Evolutionary conservation across 2,888 invertebrate species (phyloP), one percentile per base, ranked within the genome.

Genomic region (Habrosyne pyritoides): DNA sequence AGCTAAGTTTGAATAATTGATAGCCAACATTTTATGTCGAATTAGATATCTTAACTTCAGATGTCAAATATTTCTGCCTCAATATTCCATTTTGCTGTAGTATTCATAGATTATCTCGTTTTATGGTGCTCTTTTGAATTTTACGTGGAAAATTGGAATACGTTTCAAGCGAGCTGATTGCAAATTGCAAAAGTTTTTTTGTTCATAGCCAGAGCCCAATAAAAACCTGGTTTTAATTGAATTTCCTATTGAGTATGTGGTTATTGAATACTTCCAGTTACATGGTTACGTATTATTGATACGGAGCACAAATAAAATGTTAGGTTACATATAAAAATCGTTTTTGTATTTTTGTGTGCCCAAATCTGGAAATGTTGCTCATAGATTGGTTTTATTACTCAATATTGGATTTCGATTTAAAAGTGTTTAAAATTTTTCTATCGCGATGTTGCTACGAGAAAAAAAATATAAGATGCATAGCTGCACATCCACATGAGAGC

Each of bases 211-310:
- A 24, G 21, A 50, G 21, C 28, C 21, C 26, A 30, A 28, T 21
- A 28, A 30, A 50, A 50, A 42, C 14, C 18, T 21, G 18, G 18
- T 28, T 28, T 28, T 50, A 30, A 50, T 50, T 50, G 50, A 50
- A 28, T 50, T 28, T 18, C 21, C 21, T n/a, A 5, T 50, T 28
- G 28, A 28, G 26, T 24, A 10, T 33, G 33, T 10, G 33, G 10
- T 33, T 33, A 33, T 33, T 28, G 8, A 28, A 28, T 28, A 7
- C 28, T 28, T n/a, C n/a, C n/a, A n/a, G n/a, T n/a, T n/a, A n/a
- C n/a, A n/a, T n/a, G n/a, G n/a, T n/a, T n/a, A n/a, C n/a, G n/a
- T n/a, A n/a, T n/a, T n/a, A n/a, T n/a, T n/a, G n/a, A n/a, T n/a
- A n/a, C n/a, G n/a, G n/a, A n/a, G n/a, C n/a, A n/a, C n/a, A n/a